Evolutionary conservation across 2,888 invertebrate genomes (phyloP), one percentile per base, ranked within the genome.

Genomic region (Tigriopus californicus): DNA sequence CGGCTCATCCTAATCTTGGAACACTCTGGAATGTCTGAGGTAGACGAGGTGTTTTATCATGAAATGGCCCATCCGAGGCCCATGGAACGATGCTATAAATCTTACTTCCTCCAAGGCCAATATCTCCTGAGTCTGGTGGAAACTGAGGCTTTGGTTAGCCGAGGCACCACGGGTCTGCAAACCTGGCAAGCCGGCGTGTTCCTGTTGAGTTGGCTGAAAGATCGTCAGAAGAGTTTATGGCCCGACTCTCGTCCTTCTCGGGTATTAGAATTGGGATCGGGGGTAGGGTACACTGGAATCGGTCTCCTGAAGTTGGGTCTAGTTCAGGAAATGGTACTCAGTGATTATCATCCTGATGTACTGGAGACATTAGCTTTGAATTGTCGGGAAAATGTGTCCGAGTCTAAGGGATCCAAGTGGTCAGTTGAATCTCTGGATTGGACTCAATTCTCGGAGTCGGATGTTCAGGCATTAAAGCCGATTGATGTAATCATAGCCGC

Each of bases 231-330:
- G 1, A 24, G 12, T n/a, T 5, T 54, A 2, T 1, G 18, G 15
- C 42, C 3, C 2, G 41, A 54, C 18, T n/a, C n/a, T 22, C 25
- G 4, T 4, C 13, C 20, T 6, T 40, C 13, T 13, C n/a, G 13
- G 25, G 46, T 56, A 1, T 3, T 56, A 12, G 56, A 56, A 24
- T 6, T 56, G 25, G 56, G 56, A 12, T 56, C 56, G 24, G 56
- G 56, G n/a, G 44, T 20, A 3, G 56, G 56, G 8, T 56, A 24
- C 15, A 22, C 33, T 22, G 56, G 56, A 1, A 41, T 56, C 1
- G 15, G 18, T 12, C 22, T 44, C 1, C 12, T 20, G 22, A 46
- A 44, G 18, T 22, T 22, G 15, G 25, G 25, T 1, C 25, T 56
- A 12, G 20, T 44, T 1, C 8, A 15, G 12, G 2, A 42, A 18